Evolutionary conservation across 2,113 vertebrate species (phyloP), one percentile per base, ranked within the genome.

Genomic region (Brachyhypopomus occidentalis): DNA sequence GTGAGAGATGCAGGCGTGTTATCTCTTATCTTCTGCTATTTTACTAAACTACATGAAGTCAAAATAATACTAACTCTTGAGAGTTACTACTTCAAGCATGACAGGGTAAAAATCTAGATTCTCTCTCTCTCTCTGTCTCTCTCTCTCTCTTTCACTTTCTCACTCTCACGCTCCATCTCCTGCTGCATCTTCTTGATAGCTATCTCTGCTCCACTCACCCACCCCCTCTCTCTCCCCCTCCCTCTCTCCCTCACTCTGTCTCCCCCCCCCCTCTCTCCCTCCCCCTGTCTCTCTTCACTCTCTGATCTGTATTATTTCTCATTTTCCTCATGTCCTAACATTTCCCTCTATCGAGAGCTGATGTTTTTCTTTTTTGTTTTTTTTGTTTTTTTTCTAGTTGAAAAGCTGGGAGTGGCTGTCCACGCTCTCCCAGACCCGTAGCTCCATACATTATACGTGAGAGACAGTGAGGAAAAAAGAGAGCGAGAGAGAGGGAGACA

Each of bases 71-170:
- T 38, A 36, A 62, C 34, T 25, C 34, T 62, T 41, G 27, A 73
- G 20, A 75, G 23, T 14, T 9, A 58, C 14, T 52, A 41, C 72
- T 38, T 36, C 27, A 48, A 5, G n/a, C 59, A 71, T 23, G 38
- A 36, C 52, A 55, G 64, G 19, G 83, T 72, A 58, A 84, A 80
- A 72, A 8, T 19, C 17, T 55, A 67, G 38, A 30, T 30, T 30
- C 16, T 16, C 27, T 73, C 22, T 59, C 3, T 59, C 59, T 41
- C 55, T 30, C 16, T 16, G 22, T 73, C 22, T 59, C 3, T 59
- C 59, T 41, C 55, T 71, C 63, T n/a, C 30, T 38, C 7, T 59
- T 19, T 75, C 58, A 77, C 79, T 67, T 11, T 20, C 19, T 56
- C 5, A 36, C 30, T 30, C 0, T 36, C 17, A 20, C 64, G 19